Base-by-base conservation (phyloP, 1,140 invertebrate species). In the Euschistus heros region DNA sequence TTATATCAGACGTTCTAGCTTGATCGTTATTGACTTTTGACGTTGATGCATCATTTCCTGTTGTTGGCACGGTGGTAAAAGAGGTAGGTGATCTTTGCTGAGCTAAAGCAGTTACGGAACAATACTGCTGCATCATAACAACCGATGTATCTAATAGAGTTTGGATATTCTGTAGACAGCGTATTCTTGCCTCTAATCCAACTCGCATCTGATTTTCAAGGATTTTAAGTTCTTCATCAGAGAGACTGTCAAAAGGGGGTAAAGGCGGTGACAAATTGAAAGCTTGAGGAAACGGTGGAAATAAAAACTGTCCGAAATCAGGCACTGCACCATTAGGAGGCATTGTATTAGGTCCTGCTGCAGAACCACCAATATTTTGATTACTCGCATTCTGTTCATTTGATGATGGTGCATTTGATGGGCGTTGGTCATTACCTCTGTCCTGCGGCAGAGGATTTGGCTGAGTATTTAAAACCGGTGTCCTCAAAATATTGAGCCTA, bases 51-150 rank as follows among this genome's bases (percentile, higher is more conserved):
- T 10, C 33, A 37, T 4, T 13, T 13, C 6, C 3, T 37, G 33
- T 10, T 4, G 33, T 37, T 6, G 5, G 8, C 1, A 13, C 33
- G 1, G 33, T 6, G 33, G 33, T 13, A 37, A 13, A 37, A 10
- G n/a, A n/a, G n/a, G n/a, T n/a, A n/a, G 33, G 4, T 10, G 7
- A 10, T 37, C 33, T 37, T 13, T 37, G 33, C 13, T 37, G 33
- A 37, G 33, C 33, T 37, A 13, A 6, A 10, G 33, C 33, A 37
- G 33, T 13, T 1, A 37, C 33, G 1, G 33, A 37, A 10, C 33
- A 37, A 37, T 61, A 61, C 42, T 61, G 26, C 27, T 61, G 59
- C 33, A 61, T 33, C 59, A 61, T 30, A 22, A 33, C 17, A 18
- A 37, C n/a, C 3, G 59, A 18, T 20, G 59, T 18, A 18, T 61